Evolutionary conservation across 2,888 invertebrate genomes (phyloP).

Genomic region (Acronicta leporina): DNA sequence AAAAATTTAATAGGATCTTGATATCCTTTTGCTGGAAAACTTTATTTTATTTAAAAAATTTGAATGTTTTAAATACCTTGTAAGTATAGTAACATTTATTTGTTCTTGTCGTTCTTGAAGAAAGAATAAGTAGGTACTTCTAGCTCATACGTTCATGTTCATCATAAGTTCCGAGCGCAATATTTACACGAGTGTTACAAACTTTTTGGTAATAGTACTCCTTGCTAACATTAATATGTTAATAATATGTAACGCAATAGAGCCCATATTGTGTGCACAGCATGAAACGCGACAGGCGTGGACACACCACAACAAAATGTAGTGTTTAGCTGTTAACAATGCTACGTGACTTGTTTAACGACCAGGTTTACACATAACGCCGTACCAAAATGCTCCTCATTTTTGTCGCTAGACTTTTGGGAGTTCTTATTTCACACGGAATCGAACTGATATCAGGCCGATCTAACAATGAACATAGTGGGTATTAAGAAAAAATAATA

Average conservation of each 20-base stretch:
- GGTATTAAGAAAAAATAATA: too few relatives aligned
- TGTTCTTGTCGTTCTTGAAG: too few relatives aligned
- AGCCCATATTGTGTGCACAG: conserved; percentile 47
- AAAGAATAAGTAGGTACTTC: conserved; percentile 11
- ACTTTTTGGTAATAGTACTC: conserved; percentile 46
- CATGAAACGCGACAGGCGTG: conserved; percentile 35
- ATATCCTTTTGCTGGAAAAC: too few relatives aligned
- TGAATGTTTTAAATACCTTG: too few relatives aligned
- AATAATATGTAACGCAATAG: conserved; percentile 34
- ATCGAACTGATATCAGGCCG: not conserved
- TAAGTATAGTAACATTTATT: too few relatives aligned
- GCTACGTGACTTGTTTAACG: conserved; percentile 35
- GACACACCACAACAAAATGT: conserved; percentile 34
- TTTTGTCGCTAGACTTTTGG: conserved; percentile 4
- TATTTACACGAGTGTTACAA: conserved; percentile 39
- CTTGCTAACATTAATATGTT: conserved; percentile 48
- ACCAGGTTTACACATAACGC: conserved; percentile 35
- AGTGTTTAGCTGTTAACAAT: conserved; percentile 38
- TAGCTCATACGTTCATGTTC: too few relatives aligned
- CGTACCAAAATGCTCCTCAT: conserved; percentile 21
- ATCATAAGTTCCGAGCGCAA: conserved; percentile 12
- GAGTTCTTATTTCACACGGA: conserved; percentile 8
- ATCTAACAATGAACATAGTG: too few relatives aligned
- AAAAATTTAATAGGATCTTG: not conserved
- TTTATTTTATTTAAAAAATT: too few relatives aligned